Percentiles rank a stretch among this genome's conserved stretches.
Evolutionary conservation across 2,113 vertebrate genomes (phyloP).

Genomic region (Lanius ludovicianus): DNA sequence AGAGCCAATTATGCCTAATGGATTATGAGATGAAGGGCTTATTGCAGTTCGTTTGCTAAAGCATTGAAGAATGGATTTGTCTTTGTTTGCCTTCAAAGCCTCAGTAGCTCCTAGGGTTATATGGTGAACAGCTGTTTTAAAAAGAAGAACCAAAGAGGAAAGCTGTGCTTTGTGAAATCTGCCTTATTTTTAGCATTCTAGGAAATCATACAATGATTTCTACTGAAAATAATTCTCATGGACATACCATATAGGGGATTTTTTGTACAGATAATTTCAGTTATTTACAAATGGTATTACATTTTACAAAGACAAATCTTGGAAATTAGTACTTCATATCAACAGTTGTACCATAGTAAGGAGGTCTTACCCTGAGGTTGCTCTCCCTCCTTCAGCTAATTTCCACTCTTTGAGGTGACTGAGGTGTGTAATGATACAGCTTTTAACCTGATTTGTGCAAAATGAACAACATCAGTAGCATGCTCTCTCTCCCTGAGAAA

Average conservation of each 20-base stretch:
- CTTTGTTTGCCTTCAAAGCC: not conserved
- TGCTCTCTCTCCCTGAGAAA: not conserved
- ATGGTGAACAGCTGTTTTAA: not conserved
- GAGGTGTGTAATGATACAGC: not conserved
- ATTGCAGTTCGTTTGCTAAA: not conserved
- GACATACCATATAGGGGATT: not conserved
- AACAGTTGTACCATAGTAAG: not conserved
- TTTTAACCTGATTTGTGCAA: not conserved
- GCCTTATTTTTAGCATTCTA: slow-evolving; percentile 17
- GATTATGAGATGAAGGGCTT: slow-evolving; percentile 5
- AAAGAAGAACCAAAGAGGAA: not conserved
- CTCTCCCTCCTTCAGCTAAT: not conserved
- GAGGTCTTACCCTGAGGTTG: not conserved
- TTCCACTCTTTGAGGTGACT: not conserved
- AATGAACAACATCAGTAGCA: not conserved
- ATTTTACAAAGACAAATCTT: not conserved
- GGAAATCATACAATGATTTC: not conserved
- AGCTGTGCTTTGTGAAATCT: not conserved
- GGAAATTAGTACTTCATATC: not conserved
- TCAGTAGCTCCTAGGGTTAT: not conserved
- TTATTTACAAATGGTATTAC: not conserved
- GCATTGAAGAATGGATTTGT: not conserved
- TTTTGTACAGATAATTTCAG: not conserved
- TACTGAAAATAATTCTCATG: not conserved
- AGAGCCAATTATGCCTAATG: not conserved